These are phyloP conservation scores for Carassius gibelio DNA, from an alignment of 2,113 vertebrate genomes.

Conservation along the genomic window DNA sequence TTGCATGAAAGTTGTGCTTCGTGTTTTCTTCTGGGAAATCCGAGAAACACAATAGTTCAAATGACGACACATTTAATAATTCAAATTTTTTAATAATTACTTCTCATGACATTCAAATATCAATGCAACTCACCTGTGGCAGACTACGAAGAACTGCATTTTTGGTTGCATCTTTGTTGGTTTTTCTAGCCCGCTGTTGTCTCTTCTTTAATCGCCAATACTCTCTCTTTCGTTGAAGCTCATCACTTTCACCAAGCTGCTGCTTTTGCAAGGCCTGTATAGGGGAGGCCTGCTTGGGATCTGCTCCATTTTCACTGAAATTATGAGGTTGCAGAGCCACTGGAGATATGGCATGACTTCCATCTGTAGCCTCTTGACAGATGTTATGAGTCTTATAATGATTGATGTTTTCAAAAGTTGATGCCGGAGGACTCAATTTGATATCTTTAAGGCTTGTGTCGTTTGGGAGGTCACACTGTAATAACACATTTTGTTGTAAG, in stretches of 20 bases:
- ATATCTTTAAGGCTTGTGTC: constrained; percentile 59
- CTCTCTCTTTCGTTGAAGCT: constrained; percentile 74
- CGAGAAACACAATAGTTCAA: neutral
- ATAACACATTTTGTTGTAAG: constrained; percentile 41
- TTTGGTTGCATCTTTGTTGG: constrained; percentile 59
- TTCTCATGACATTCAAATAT: neutral
- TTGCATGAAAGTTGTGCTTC: constrained; percentile 33
- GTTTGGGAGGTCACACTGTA: constrained; percentile 41
- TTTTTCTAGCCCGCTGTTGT: constrained; percentile 73
- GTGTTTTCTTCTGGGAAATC: constrained; percentile 60
- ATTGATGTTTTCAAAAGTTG: constrained; percentile 22
- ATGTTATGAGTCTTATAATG: neutral
- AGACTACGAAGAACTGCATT: constrained; percentile 13
- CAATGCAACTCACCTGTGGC: constrained; percentile 30
- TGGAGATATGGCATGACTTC: neutral
- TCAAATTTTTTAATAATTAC: too few relatives aligned
- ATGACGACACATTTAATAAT: neutral
- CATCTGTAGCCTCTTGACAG: neutral
- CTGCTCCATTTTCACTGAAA: constrained; percentile 26
- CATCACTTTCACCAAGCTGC: constrained; percentile 45
- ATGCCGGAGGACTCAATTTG: constrained; percentile 46
- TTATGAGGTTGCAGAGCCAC: constrained; percentile 36
- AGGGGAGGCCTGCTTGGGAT: constrained; percentile 48
- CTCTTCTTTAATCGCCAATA: constrained; percentile 81
- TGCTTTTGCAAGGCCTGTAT: constrained; percentile 45